These are phyloP conservation scores for Athene cunicularia DNA, from an alignment of 2,113 vertebrate species.

Conservation along the genomic window DNA sequence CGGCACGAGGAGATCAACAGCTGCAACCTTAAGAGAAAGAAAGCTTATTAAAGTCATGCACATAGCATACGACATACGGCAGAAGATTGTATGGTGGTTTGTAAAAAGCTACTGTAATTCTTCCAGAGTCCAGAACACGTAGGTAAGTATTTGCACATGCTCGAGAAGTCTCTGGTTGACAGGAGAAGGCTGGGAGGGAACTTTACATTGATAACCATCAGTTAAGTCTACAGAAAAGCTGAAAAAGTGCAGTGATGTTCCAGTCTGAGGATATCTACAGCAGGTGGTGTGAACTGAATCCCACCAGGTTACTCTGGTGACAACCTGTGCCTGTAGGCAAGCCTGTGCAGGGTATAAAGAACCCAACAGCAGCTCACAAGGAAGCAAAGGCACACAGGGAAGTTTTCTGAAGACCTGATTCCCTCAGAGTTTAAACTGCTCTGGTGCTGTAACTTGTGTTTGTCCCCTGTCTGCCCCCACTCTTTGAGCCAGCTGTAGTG, in stretches of 20 bases:
- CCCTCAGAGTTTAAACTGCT: neutral
- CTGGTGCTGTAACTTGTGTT: neutral
- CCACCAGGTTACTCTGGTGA: neutral
- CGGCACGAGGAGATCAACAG: conserved; percentile 94
- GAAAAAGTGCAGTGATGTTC: neutral
- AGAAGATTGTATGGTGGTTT: neutral
- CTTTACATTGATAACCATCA: neutral
- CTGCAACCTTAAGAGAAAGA: conserved; percentile 82
- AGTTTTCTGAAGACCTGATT: neutral
- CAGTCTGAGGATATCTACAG: neutral
- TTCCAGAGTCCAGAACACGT: neutral
- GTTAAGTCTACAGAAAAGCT: neutral
- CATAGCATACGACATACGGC: neutral
- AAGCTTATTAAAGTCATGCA: neutral
- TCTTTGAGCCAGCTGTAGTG: neutral
- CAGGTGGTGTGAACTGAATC: neutral
- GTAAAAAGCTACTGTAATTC: neutral
- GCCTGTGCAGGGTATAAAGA: neutral
- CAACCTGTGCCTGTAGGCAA: neutral
- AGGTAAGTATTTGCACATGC: neutral
- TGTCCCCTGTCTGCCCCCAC: neutral
- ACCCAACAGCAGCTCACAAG: neutral
- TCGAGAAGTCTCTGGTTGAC: neutral
- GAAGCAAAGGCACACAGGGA: neutral
- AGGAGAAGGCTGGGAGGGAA: neutral